Percentiles rank a stretch among this genome's conserved stretches.
Evolutionary conservation across 1,140 invertebrate species (phyloP).

Genomic region (Leucophenga varia): DNA sequence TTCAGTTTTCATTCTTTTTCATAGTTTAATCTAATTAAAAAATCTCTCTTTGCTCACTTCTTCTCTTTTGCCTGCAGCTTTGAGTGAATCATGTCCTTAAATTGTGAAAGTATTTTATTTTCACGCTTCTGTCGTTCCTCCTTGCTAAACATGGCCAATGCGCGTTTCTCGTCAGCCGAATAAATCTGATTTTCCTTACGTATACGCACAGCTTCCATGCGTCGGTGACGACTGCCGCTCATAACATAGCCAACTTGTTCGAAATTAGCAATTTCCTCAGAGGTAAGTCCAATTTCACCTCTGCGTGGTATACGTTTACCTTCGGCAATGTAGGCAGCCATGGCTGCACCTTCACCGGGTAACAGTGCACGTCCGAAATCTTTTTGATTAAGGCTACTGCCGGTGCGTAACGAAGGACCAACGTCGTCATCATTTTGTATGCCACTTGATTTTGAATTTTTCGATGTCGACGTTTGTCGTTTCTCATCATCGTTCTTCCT

Average conservation of each 20-base stretch:
- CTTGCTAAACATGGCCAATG: conserved; percentile 96
- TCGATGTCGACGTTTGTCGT: conserved; percentile 14
- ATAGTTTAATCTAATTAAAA: background rate
- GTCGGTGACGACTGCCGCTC: conserved; percentile 97
- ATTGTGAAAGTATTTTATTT: conserved; percentile 93
- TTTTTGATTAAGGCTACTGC: conserved; percentile 72
- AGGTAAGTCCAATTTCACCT: conserved; percentile 98
- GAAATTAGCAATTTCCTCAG: conserved; percentile 90
- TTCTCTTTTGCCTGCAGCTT: conserved; percentile 60
- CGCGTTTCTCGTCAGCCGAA: conserved; percentile 98
- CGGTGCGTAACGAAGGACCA: conserved; percentile 71
- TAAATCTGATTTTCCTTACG: conserved; percentile 99
- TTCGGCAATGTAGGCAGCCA: conserved; percentile 98
- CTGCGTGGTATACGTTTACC: conserved; percentile 96
- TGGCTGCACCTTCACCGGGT: conserved; percentile 94
- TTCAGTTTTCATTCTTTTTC: background rate
- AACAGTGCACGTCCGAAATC: conserved; percentile 88
- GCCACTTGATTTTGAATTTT: conserved; percentile 54
- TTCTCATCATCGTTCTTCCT: conserved; percentile 43
- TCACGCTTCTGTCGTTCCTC: conserved; percentile 96
- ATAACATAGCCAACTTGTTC: conserved; percentile 97
- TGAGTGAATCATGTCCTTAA: conserved; percentile 85
- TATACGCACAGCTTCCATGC: conserved; percentile 99
- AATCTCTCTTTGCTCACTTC: conserved; percentile 28
- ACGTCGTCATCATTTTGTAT: conserved; percentile 62